Percentiles rank a stretch among this genome's conserved stretches.
Conservation (phyloP, 2,113 vertebrate species). For the Sturnira hondurensis region DNA sequence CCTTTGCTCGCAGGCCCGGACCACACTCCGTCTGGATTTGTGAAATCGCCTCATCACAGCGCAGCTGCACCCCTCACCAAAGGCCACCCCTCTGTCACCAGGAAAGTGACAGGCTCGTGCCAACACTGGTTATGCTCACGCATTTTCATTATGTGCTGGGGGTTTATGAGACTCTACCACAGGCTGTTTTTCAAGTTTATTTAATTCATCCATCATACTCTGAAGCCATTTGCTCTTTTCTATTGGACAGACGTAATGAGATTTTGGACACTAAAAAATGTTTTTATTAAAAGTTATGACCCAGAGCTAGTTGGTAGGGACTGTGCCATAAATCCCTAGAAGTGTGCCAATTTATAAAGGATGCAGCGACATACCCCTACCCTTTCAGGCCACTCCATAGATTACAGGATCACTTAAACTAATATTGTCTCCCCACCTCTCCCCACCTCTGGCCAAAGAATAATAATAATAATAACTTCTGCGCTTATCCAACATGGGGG, state of each 20-base stretch:
- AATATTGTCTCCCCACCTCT: not conserved
- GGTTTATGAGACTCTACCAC: constrained; percentile 67
- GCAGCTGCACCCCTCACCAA: not conserved
- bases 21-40: not conserved
- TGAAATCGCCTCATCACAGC: not conserved
- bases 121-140: not conserved
- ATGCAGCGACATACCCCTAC: constrained; percentile 51
- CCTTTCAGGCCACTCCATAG: constrained; percentile 56
- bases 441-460: constrained; percentile 31
- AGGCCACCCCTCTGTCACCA: constrained; percentile 41
- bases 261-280: constrained; percentile 79
- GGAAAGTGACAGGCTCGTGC: not conserved
- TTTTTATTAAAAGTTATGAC: constrained; percentile 80
- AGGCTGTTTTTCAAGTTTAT: constrained; percentile 77
- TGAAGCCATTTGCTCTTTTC: constrained; percentile 76
- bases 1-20: not conserved
- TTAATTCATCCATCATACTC: constrained; percentile 78
- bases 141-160: constrained; percentile 63
- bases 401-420: constrained; percentile 37
- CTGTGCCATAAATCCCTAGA: constrained; percentile 70
- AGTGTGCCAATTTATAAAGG: constrained; percentile 66
- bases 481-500: not conserved
- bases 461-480: not conserved
- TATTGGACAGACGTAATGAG: constrained; percentile 78
- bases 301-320: constrained; percentile 72